Base-by-base conservation (phyloP, 1,140 invertebrate genomes). In the Bombus pyrosoma region DNA sequence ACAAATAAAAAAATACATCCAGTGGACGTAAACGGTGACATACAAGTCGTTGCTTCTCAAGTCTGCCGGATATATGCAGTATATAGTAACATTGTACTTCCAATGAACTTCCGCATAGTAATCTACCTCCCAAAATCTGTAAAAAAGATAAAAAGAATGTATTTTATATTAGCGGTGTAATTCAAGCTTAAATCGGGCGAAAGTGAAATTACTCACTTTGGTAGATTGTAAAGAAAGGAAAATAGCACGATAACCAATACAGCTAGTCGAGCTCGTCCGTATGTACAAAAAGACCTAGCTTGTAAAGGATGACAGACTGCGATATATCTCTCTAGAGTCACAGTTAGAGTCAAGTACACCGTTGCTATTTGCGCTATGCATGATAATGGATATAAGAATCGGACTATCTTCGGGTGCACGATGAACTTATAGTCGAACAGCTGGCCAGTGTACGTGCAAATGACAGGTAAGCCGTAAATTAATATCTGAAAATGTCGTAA, bases 281-380 rank as follows among this genome's bases (percentile, higher is more conserved):
- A 98, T 0, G 98, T 99, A 94, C 98, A 99, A 73, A 99, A 96
- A 0, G 97, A 97, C 71, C 98, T 96, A 1, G 98, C 98, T 85
- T 97, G 96, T 15, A 99, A 95, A 1, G 98, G 99, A 94, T 99
- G 98, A 93, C 99, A 99, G 0, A 99, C 99, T 2, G 99, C 99
- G 66, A 99, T 98, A 95, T 98, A 99, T 72, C 99, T 96, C 94
- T 99, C 99, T 89, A 99, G 96, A 0, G 99, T 99, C 64, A 99
- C 99, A 2, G 98, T 98, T 72, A 99, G 96, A 1, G 99, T 99
- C 87, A 99, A 96, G 95, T 99, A 99, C 71, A 99, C 98, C 32
- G 98, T 98, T 47, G 98, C 98, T 64, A 98, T 99, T 94, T 98
- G 98, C 28, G 98, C 98, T 12, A 97, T 97, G 91, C 98, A 96